These are phyloP conservation scores for Trichogramma pretiosum DNA, from an alignment of 1,140 invertebrate genomes.

Conservation along the genomic window DNA sequence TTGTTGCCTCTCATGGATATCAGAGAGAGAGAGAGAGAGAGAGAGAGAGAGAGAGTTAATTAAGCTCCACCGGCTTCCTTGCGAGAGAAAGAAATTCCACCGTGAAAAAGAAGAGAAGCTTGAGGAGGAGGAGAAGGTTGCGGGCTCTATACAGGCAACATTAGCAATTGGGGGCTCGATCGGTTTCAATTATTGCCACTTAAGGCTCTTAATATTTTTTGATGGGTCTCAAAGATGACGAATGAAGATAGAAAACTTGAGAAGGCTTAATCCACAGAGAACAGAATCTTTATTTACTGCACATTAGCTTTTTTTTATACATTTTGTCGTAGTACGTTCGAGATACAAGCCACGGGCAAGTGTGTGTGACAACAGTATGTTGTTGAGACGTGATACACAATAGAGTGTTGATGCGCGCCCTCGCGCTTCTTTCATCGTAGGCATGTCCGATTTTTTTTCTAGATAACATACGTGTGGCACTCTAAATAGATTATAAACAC, in stretches of 20 bases:
- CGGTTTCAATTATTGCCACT: too few species aligned
- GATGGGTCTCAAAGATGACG: too few species aligned
- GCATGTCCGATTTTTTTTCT: constrained; percentile 16
- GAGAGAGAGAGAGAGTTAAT: too few species aligned
- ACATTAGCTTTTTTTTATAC: constrained; percentile 14
- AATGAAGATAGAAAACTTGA: background rate
- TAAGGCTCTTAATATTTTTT: background rate
- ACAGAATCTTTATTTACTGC: constrained; percentile 26
- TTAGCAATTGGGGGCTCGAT: too few species aligned
- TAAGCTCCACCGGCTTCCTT: too few species aligned
- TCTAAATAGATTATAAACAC: constrained; percentile 10
- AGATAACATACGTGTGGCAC: constrained; percentile 9
- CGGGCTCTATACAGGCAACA: too few species aligned
- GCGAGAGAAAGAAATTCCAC: background rate
- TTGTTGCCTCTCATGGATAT: too few species aligned
- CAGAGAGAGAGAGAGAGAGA: too few species aligned
- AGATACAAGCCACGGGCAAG: background rate
- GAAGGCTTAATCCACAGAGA: constrained; percentile 15
- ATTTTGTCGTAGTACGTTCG: constrained; percentile 6
- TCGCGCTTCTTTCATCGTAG: too few species aligned
- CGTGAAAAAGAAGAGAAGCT: background rate
- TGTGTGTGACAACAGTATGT: background rate
- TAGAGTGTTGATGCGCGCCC: too few species aligned
- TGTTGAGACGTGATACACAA: too few species aligned
- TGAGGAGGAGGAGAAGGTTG: background rate